phyloP scores from a whole-genome alignment of 1,140 invertebrate species.

The Drosophila orosa region DNA sequence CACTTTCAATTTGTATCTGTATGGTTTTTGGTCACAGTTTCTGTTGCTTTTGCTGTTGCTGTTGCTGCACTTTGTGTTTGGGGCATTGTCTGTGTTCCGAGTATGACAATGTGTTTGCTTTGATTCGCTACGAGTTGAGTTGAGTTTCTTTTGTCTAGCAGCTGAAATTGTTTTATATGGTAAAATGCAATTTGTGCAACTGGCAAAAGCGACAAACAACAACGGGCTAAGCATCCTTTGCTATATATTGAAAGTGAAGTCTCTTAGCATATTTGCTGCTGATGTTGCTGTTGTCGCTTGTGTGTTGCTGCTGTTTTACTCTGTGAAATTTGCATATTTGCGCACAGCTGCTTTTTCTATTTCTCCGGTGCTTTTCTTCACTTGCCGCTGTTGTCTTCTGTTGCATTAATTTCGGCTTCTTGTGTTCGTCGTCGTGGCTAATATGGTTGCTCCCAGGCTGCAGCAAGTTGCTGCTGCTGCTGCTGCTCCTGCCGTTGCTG shows the following conservation, averaged over 20 bases:
- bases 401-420: slow-evolving; percentile 81
- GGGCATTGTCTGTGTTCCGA: slow-evolving; percentile 41
- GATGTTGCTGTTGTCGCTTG: slow-evolving; percentile 24
- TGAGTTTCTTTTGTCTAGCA: slow-evolving; percentile 75
- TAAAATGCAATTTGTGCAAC: slow-evolving; percentile 83
- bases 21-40: slow-evolving; percentile 67
- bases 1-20: slow-evolving; percentile 73
- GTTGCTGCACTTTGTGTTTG: slow-evolving; percentile 20
- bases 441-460: slow-evolving; percentile 60
- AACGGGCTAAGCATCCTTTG: slow-evolving; percentile 72
- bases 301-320: slow-evolving; percentile 67
- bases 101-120: slow-evolving; percentile 50
- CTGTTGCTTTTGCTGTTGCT: slow-evolving; percentile 16
- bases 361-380: slow-evolving; percentile 69
- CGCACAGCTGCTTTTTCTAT: slow-evolving; percentile 77
- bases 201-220: slow-evolving; percentile 79
- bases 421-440: slow-evolving; percentile 63
- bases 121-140: slow-evolving; percentile 37
- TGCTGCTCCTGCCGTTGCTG: slow-evolving; percentile 36
- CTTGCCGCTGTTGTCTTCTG: slow-evolving; percentile 69
- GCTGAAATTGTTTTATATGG: slow-evolving; percentile 81
- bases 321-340: slow-evolving; percentile 79
- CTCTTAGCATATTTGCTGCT: slow-evolving; percentile 78
- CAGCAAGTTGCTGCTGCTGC: slow-evolving; percentile 36
- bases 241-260: slow-evolving; percentile 82